Conservation (phyloP, 2,888 invertebrate genomes). For the Boloria selene region DNA sequence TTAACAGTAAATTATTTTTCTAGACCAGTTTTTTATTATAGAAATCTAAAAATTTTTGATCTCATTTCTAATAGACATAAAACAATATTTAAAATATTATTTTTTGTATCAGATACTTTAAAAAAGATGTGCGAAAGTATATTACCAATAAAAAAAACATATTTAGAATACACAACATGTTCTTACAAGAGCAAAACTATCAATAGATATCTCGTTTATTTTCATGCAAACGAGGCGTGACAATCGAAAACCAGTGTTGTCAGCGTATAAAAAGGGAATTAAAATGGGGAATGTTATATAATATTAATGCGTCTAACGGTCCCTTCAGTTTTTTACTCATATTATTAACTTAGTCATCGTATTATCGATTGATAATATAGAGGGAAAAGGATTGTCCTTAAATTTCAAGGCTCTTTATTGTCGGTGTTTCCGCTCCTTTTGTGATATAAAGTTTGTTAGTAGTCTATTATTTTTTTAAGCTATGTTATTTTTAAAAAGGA, state of each 20-base stretch:
- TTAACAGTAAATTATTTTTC: too few relatives aligned
- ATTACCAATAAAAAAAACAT: too few relatives aligned
- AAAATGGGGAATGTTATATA: slow-evolving; percentile 63
- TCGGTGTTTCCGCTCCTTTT: slow-evolving; percentile 42
- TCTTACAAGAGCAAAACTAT: too few relatives aligned
- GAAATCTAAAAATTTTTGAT: too few relatives aligned
- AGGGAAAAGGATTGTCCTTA: slow-evolving; percentile 59
- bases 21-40: too few relatives aligned
- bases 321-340: slow-evolving; percentile 63
- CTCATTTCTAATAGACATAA: too few relatives aligned
- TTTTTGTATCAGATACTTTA: too few relatives aligned
- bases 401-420: slow-evolving; percentile 44
- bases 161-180: too few relatives aligned
- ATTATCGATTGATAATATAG: slow-evolving; percentile 60
- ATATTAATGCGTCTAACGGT: slow-evolving; percentile 79
- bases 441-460: slow-evolving; percentile 26
- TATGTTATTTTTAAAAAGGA: not conserved
- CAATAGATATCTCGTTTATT: slow-evolving; percentile 59
- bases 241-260: slow-evolving; percentile 76
- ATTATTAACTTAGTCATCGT: slow-evolving; percentile 39
- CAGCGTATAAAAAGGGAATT: slow-evolving; percentile 64
- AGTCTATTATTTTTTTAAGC: not conserved
- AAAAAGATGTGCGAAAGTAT: too few relatives aligned
- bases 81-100: too few relatives aligned
- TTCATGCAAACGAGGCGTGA: slow-evolving; percentile 75